These are phyloP conservation scores for Lycodopsis pacificus DNA, from an alignment of 2,797 vertebrate genomes.

Conservation along the genomic window DNA sequence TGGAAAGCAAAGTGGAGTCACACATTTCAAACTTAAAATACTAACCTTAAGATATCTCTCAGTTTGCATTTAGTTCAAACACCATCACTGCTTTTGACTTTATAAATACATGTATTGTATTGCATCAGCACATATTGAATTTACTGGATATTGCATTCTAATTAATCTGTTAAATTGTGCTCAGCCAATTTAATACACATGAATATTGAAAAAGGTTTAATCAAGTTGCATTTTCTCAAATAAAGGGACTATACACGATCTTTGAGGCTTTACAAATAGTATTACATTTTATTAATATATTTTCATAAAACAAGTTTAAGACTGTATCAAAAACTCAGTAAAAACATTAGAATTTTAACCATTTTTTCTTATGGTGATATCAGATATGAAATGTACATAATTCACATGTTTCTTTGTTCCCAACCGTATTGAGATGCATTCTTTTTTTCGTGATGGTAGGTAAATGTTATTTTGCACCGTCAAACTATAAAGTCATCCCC, in stretches of 20 bases:
- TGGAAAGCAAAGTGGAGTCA: background rate
- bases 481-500: constrained; percentile 68
- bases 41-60: background rate
- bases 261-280: constrained; percentile 85
- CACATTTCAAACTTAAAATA: constrained; percentile 14
- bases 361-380: constrained; percentile 82
- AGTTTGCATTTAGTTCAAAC: background rate
- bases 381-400: constrained; percentile 86
- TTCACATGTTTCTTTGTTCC: constrained; percentile 79
- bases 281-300: constrained; percentile 88
- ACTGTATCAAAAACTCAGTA: constrained; percentile 89
- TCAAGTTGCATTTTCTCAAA: constrained; percentile 19
- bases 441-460: constrained; percentile 72
- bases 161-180: background rate
- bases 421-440: constrained; percentile 76
- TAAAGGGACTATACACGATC: constrained; percentile 61
- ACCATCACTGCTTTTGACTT: background rate
- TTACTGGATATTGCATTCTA: background rate
- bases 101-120: background rate
- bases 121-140: background rate
- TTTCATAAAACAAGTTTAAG: constrained; percentile 88
- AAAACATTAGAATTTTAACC: constrained; percentile 88
- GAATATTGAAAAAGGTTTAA: background rate
- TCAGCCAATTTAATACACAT: background rate
- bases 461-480: constrained; percentile 72